A percentile compares a stretch with the other conserved stretches of the same genome.
Evolutionary conservation across 2,113 vertebrate species (phyloP).

Genomic region (Tamias sibiricus): DNA sequence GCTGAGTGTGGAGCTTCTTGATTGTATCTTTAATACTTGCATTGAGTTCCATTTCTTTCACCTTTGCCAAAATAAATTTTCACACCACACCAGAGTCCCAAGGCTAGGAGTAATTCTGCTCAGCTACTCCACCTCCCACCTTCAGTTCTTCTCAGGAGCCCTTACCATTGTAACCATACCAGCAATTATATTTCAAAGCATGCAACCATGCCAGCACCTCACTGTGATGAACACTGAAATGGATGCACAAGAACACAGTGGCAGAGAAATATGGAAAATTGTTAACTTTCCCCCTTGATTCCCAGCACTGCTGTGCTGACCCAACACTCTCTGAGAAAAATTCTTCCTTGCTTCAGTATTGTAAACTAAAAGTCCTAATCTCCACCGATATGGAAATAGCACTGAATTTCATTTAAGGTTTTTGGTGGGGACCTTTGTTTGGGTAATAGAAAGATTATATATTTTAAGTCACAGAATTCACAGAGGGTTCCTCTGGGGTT

Average conservation of each 20-base stretch:
- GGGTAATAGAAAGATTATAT: background rate
- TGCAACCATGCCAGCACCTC: background rate
- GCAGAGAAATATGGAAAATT: background rate
- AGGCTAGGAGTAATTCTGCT: background rate
- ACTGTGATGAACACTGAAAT: background rate
- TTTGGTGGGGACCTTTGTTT: background rate
- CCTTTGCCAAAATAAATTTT: background rate
- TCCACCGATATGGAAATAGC: background rate
- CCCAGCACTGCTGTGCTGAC: background rate
- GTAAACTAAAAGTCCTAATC: background rate
- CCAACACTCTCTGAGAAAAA: background rate
- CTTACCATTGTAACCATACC: background rate
- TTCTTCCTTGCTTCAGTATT: background rate
- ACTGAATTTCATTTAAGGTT: background rate
- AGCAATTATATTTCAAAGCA: background rate
- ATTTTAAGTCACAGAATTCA: background rate
- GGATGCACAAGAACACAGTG: background rate
- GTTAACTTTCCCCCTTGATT: background rate
- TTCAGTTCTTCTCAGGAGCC: background rate
- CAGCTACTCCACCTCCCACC: background rate
- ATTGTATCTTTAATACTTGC: background rate
- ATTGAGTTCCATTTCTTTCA: background rate
- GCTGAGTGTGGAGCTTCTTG: slow-evolving; percentile 19
- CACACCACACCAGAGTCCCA: background rate
- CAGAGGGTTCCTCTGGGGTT: rapidly evolving